Base-by-base conservation (phyloP, 92 coral and sea anemone species). In the Chrysogorgia sp. region DNA sequence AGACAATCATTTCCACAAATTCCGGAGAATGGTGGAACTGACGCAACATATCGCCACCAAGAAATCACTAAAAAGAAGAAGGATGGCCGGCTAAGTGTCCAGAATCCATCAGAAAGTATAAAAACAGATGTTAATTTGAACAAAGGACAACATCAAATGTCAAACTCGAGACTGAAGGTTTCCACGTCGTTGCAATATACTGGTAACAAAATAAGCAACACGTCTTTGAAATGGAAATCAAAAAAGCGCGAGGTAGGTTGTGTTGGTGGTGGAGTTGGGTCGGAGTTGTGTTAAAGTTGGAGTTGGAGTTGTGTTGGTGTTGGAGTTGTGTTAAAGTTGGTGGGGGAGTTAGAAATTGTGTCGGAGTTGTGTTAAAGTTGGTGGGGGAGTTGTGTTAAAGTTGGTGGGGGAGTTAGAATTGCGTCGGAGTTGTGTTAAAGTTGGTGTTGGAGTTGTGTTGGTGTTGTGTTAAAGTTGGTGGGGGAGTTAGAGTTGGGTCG, bases 181-280 rank as follows among this genome's bases (percentile, higher is more conserved):
- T 69, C 76, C 21, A 69, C 50, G 22, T 48, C 76, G 0, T 69
- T 69, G 23, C 76, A 45, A n/a, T 69, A 58, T 1, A 69, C 76
- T n/a, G n/a, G n/a, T n/a, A n/a, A n/a, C 30, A 69, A 21, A 0
- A 69, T 60, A 28, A 49, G 76, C 23, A 28, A 69, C 22, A 26
- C 76, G 19, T 68, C 75, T 2, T 69, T 69, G 26, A 9, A 37
- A 34, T 45, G 59, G 55, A 49, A 30, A 23, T 10, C 9, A 23
- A 49, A 30, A 47, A 48, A 45, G 13, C 76, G 59, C 40, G 76
- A 69, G 60, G 76, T 69, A 69, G 34, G 22, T 21, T 22, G 47
- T 47, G 40, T 24, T 69, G 29, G 7, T 43, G 53, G n/a, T 25
- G 2, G 37, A 25, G 31, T n/a, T n/a, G n/a, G n/a, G n/a, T n/a